Evolutionary conservation across 2,888 invertebrate genomes (phyloP).

Genomic region (Athalia circularis): DNA sequence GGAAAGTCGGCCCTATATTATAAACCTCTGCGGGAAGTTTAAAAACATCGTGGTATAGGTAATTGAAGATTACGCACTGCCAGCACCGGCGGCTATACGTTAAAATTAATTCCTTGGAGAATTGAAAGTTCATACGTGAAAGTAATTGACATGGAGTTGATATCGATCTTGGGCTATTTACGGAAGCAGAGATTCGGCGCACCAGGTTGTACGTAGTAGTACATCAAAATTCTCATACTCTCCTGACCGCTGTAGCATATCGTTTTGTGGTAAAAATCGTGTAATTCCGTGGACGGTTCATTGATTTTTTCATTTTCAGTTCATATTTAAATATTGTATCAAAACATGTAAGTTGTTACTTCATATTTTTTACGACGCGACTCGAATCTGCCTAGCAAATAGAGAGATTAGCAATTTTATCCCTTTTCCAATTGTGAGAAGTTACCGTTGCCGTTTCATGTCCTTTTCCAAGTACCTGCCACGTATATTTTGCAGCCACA

Average conservation of each 20-base stretch:
- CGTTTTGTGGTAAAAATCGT: not conserved
- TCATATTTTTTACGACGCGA: not conserved
- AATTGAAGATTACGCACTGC: not conserved
- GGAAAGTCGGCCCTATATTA: not conserved
- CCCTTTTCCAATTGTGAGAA: conserved; percentile 14
- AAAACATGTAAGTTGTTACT: not conserved
- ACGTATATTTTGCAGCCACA: no score
- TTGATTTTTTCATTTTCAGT: conserved; percentile 14
- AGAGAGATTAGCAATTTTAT: not conserved
- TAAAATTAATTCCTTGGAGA: conserved; percentile 2
- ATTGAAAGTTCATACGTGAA: conserved; percentile 9
- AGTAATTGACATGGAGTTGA: not conserved
- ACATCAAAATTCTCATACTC: not conserved
- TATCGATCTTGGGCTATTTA: conserved; percentile 17
- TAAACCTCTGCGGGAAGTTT: not conserved
- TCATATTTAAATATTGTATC: not conserved
- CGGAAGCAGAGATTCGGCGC: not conserved
- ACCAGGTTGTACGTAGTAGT: not conserved
- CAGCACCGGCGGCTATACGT: not conserved
- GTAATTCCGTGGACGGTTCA: not conserved
- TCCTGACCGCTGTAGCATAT: not conserved
- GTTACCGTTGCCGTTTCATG: not conserved
- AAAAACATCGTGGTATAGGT: no score
- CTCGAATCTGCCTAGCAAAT: not conserved
- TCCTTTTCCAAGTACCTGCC: not conserved